Base-by-base conservation (phyloP, 2,113 vertebrate genomes). In the Prietella phreatophila region DNA sequence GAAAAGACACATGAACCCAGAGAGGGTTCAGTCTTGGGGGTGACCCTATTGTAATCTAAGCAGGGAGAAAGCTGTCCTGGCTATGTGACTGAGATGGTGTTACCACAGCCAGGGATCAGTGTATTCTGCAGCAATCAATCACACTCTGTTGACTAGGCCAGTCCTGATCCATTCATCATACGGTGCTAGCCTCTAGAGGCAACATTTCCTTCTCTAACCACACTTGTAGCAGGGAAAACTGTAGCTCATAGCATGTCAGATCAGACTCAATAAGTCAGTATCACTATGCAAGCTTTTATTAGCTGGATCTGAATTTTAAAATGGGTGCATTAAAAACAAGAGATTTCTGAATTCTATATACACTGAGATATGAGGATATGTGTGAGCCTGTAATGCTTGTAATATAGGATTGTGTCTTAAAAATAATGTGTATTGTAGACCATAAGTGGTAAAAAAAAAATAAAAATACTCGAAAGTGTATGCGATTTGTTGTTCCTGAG, bases 41-140 rank as follows among this genome's bases (percentile, higher is more conserved):
- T 87, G 89, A 93, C 91, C 83, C 92, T 85, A 67, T 55, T 91
- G 89, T 86, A 90, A 90, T 92, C 89, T 84, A 92, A 92, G 90
- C 80, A 86, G 88, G 87, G 87, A 91, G 92, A 93, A 95, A 95
- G 92, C 93, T 79, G 89, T 87, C 11, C 33, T 92, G 92, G 94
- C 93, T 91, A 89, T 80, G 92, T 82, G 36, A 85, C 79, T 27
- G 90, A 92, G 93, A 91, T 92, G 82, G 19, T 92, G 92, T 94
- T 60, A 82, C 33, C 55, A 33, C 30, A 39, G 55, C 80, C 56
- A 36, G 2, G 11, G 9, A 56, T 80, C 15, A 20, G 78, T 80
- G 27, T 80, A n/a, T 30, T 76, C 14, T 56, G 47, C n/a, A 80
- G 50, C 4, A 80, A 33, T 80, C 7, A 30, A 53, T 30, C 53